These are phyloP conservation scores for Spondyliosoma cantharus DNA, from an alignment of 2,797 vertebrate genomes.

Conservation along the genomic window DNA sequence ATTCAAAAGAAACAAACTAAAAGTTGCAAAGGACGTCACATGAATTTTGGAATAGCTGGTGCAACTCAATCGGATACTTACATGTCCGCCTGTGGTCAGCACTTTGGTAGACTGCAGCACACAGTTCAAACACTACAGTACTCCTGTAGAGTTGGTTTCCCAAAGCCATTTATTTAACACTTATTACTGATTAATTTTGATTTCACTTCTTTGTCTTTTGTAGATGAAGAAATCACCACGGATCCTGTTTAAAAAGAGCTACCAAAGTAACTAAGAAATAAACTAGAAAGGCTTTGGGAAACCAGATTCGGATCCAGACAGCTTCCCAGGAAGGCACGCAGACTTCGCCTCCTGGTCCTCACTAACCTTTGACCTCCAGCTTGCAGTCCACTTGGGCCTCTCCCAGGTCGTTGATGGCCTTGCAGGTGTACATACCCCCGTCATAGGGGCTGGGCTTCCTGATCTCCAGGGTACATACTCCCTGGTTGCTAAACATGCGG, in stretches of 20 bases:
- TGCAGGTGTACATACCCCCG: constrained; percentile 93
- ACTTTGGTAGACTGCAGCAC: constrained; percentile 59
- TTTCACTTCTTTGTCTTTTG: constrained; percentile 3
- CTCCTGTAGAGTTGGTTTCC: constrained; percentile 60
- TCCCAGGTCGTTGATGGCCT: constrained; percentile 92
- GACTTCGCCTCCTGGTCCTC: constrained; percentile 23
- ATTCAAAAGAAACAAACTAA: not conserved
- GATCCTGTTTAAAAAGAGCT: not conserved
- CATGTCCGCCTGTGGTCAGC: constrained; percentile 56
- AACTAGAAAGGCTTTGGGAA: constrained; percentile 53
- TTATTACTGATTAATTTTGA: constrained; percentile 2
- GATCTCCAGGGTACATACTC: constrained; percentile 96
- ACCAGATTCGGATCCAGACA: constrained; percentile 42
- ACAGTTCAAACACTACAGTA: constrained; percentile 42
- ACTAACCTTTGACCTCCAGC: constrained; percentile 98
- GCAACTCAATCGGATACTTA: constrained; percentile 73
- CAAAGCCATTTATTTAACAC: constrained; percentile 43
- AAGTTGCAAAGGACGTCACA: not conserved
- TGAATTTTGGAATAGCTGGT: constrained; percentile 60
- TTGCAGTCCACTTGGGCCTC: constrained; percentile 96
- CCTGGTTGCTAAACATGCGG: constrained; percentile 98
- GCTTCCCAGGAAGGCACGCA: not conserved
- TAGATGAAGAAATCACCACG: not conserved
- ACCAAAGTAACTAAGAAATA: not conserved
- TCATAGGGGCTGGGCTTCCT: constrained; percentile 97